Conservation (phyloP, 2,113 vertebrate genomes). For the Bungarus multicinctus region DNA sequence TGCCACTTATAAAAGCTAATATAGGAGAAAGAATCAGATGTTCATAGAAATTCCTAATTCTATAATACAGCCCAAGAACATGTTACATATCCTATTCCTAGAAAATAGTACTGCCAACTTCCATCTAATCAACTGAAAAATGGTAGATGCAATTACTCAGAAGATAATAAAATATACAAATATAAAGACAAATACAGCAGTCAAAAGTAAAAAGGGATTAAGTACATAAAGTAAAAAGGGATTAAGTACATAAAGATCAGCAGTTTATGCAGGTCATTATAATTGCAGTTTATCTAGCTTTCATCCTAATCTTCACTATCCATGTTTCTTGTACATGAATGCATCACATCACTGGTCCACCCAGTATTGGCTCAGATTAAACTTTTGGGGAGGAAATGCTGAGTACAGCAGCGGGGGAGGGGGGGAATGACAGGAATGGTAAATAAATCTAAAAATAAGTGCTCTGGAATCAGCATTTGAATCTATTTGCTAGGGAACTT, state of each 20-base stretch:
- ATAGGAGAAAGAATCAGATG: background rate
- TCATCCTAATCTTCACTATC: constrained; percentile 52
- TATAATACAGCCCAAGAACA: background rate
- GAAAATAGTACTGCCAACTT: too few relatives aligned
- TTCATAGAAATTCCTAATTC: background rate
- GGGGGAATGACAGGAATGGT: background rate
- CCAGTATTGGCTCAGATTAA: background rate
- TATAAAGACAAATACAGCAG: background rate
- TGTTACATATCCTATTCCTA: background rate
- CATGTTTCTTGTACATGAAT: constrained; percentile 16
- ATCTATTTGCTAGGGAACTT: background rate
- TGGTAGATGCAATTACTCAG: background rate
- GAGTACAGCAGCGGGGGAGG: background rate
- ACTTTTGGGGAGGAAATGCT: background rate
- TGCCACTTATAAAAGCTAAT: background rate
- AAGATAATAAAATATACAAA: background rate
- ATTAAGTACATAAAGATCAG: background rate
- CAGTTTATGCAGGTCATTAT: constrained; percentile 11
- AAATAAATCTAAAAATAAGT: constrained; percentile 18
- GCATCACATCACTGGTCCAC: background rate
- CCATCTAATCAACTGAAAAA: background rate
- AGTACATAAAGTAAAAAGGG: background rate
- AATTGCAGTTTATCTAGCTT: constrained; percentile 24
- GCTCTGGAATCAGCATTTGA: background rate
- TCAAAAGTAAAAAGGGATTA: constrained; percentile 3